phyloP scores from a whole-genome alignment of 1,140 invertebrate genomes.

The Psix sp. region DNA sequence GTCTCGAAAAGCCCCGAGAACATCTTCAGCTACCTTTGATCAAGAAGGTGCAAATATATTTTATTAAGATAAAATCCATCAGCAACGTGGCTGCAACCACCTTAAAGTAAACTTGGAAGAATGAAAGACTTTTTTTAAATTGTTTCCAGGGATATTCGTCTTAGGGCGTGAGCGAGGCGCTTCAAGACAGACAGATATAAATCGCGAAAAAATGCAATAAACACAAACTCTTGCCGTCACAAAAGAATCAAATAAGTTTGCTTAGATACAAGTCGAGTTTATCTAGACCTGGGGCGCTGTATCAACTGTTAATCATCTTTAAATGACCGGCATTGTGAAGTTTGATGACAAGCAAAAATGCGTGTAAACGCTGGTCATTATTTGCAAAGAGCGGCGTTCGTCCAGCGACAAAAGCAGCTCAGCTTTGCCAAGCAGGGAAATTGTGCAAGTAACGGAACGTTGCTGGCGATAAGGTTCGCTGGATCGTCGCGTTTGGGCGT shows the following conservation, averaged over 20 bases:
- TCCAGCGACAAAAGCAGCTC: constrained; percentile 39
- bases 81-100: background rate
- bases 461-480: no score
- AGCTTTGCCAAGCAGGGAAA: constrained; percentile 11
- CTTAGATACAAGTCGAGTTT: constrained; percentile 29
- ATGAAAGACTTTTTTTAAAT: no score
- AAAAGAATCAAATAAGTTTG: constrained; percentile 18
- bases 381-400: constrained; percentile 33
- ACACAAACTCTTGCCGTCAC: background rate
- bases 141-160: no score
- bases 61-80: no score
- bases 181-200: constrained; percentile 18
- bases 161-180: no score
- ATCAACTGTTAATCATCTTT: constrained; percentile 47
- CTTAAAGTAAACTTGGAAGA: no score
- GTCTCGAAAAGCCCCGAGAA: background rate
- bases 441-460: constrained; percentile 45
- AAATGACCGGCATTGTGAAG: constrained; percentile 18
- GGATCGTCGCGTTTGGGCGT: no score
- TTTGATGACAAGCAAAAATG: constrained; percentile 45
- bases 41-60: no score
- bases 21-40: no score
- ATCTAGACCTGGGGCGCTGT: constrained; percentile 17
- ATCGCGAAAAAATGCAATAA: constrained; percentile 44
- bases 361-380: constrained; percentile 32